These are phyloP conservation scores for Eilema sororculum DNA, from an alignment of 2,888 invertebrate genomes.

Conservation along the genomic window DNA sequence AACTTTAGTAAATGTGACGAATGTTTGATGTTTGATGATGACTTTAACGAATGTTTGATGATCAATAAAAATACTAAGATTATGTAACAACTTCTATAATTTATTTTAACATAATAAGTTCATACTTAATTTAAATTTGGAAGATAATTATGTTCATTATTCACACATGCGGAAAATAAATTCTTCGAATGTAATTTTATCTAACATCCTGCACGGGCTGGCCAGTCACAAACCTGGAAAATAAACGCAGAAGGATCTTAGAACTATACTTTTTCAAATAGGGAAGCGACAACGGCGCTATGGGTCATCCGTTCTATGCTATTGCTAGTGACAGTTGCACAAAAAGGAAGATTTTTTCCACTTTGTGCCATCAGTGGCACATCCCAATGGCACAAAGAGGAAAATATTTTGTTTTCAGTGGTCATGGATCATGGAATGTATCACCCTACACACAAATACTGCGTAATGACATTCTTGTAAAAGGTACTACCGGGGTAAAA, in stretches of 20 bases:
- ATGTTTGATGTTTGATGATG: too few species aligned
- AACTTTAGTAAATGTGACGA: too few species aligned
- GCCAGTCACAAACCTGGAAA: conserved; percentile 72
- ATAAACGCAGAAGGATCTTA: neutral
- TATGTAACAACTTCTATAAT: neutral
- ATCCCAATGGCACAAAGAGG: too few species aligned
- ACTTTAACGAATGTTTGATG: too few species aligned
- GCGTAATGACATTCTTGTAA: too few species aligned
- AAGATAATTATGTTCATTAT: neutral
- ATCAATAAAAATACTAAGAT: neutral
- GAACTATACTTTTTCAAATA: neutral
- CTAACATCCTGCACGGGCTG: conserved; percentile 61
- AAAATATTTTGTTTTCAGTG: too few species aligned
- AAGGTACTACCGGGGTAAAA: too few species aligned
- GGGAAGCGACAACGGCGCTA: too few species aligned
- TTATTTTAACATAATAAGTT: neutral
- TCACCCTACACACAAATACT: too few species aligned
- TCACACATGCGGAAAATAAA: neutral
- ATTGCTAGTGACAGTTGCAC: neutral
- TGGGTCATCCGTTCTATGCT: neutral
- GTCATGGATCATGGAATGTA: too few species aligned
- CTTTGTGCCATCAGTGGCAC: too few species aligned
- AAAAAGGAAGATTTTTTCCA: too few species aligned
- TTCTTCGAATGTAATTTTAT: conserved; percentile 23
- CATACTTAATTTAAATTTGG: neutral